These are phyloP conservation scores for Eugnorisma glareosa DNA, from an alignment of 2,888 invertebrate genomes.

Conservation along the genomic window DNA sequence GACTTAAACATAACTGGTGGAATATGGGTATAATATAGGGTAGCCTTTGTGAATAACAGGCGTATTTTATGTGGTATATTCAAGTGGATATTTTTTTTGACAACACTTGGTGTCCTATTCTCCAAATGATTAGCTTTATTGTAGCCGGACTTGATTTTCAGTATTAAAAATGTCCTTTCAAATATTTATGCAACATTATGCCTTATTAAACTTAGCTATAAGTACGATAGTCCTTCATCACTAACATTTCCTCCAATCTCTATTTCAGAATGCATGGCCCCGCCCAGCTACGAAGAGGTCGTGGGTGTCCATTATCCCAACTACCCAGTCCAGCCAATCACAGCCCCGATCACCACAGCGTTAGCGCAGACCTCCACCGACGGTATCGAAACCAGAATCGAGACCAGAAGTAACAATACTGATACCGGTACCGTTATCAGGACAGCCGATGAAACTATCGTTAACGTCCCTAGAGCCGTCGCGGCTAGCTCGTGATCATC, in stretches of 20 bases:
- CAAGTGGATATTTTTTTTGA: not conserved
- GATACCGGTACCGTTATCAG: slow-evolving; percentile 10
- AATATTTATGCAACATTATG: not conserved
- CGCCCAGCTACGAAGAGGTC: slow-evolving; percentile 88
- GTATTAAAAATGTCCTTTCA: not conserved
- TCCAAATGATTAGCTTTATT: not conserved
- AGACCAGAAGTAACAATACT: slow-evolving; percentile 52
- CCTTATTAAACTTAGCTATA: not conserved
- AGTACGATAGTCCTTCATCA: not conserved
- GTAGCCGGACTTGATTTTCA: not conserved
- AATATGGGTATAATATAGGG: not conserved
- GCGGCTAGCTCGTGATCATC: slow-evolving; percentile 73
- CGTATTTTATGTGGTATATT: not conserved
- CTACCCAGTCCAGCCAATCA: slow-evolving; percentile 81
- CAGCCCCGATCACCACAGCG: slow-evolving; percentile 82
- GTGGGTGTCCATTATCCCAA: slow-evolving; percentile 86
- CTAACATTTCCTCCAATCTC: slow-evolving; percentile 31
- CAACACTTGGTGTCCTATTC: not conserved
- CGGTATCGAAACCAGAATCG: slow-evolving; percentile 30
- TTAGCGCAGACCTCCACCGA: slow-evolving; percentile 67
- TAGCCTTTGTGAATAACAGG: not conserved
- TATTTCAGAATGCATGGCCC: slow-evolving; percentile 87
- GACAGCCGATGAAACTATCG: slow-evolving; percentile 35
- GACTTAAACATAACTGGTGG: not conserved
- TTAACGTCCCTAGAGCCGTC: slow-evolving; percentile 70